These are phyloP conservation scores for Antechinus flavipes DNA, from an alignment of 2,113 vertebrate genomes.

Conservation along the genomic window DNA sequence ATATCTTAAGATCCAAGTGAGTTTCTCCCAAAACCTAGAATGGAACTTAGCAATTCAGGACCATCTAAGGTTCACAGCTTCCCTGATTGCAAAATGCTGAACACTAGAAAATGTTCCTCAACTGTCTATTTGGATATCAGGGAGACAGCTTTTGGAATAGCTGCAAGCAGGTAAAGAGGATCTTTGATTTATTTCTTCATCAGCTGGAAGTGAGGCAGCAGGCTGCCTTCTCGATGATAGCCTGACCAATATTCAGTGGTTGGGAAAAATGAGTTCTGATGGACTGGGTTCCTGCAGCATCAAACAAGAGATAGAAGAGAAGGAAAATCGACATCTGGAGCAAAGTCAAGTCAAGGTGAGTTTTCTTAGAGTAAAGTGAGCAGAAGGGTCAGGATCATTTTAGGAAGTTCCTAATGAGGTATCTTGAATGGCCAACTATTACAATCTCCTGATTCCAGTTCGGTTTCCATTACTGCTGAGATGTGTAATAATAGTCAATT, in stretches of 20 bases:
- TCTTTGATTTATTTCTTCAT: slow-evolving; percentile 65
- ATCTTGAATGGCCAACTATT: neutral
- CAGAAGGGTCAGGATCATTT: neutral
- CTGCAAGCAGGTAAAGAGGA: slow-evolving; percentile 43
- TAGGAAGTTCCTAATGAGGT: slow-evolving; percentile 35
- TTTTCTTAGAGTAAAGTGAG: neutral
- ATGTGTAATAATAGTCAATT: slow-evolving; percentile 1
- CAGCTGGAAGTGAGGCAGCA: slow-evolving; percentile 84
- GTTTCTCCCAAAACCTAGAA: slow-evolving; percentile 16
- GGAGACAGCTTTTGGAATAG: neutral
- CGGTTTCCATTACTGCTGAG: neutral
- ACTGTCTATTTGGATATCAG: neutral
- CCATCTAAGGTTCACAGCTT: neutral
- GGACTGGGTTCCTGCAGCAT: slow-evolving; percentile 82
- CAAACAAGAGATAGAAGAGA: slow-evolving; percentile 80
- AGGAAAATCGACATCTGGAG: slow-evolving; percentile 85
- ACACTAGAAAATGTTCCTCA: neutral
- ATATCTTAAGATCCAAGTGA: slow-evolving; percentile 21
- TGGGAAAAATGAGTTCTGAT: slow-evolving; percentile 89
- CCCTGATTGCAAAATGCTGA: neutral
- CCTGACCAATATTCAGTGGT: slow-evolving; percentile 95
- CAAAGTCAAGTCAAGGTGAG: slow-evolving; percentile 85
- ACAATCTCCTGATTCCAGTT: neutral
- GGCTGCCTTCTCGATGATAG: slow-evolving; percentile 88
- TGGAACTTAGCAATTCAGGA: neutral